These are phyloP conservation scores for Tetanocera ferruginea DNA, from an alignment of 2,888 invertebrate genomes.

Conservation along the genomic window DNA sequence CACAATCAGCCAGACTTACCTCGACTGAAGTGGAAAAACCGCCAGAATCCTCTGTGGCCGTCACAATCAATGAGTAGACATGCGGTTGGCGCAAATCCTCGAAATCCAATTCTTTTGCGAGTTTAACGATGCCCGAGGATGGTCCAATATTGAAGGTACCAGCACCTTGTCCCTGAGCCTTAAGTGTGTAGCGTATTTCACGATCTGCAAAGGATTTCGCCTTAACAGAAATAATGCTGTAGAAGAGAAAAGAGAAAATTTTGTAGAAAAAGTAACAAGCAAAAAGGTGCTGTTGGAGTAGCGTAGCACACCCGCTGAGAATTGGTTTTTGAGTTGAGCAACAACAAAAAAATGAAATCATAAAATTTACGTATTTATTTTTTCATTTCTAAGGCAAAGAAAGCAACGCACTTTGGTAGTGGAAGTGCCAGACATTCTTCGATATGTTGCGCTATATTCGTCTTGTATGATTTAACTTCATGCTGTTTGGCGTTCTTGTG, in stretches of 20 bases:
- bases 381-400: too few relatives aligned
- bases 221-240: conserved; percentile 95
- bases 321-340: background rate
- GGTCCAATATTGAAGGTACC: conserved; percentile 96
- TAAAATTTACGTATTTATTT: too few relatives aligned
- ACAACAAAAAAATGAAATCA: too few relatives aligned
- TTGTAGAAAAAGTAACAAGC: background rate
- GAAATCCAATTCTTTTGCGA: conserved; percentile 96
- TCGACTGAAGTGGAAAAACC: conserved; percentile 96
- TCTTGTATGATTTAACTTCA: too few relatives aligned
- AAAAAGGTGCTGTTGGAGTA: background rate
- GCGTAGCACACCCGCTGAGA: too few relatives aligned
- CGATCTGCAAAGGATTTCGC: conserved; percentile 98
- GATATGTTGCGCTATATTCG: background rate
- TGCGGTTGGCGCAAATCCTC: conserved; percentile 96
- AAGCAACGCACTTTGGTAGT: too few relatives aligned
- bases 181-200: conserved; percentile 94
- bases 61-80: conserved; percentile 91
- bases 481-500: too few relatives aligned
- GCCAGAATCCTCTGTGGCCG: conserved; percentile 97
- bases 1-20: conserved; percentile 71
- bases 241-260: conserved; percentile 49
- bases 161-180: conserved; percentile 93
- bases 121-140: conserved; percentile 93
- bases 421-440: too few relatives aligned